Evolutionary conservation across 2,888 invertebrate genomes (phyloP).

Genomic region (Dascillus cervinus): DNA sequence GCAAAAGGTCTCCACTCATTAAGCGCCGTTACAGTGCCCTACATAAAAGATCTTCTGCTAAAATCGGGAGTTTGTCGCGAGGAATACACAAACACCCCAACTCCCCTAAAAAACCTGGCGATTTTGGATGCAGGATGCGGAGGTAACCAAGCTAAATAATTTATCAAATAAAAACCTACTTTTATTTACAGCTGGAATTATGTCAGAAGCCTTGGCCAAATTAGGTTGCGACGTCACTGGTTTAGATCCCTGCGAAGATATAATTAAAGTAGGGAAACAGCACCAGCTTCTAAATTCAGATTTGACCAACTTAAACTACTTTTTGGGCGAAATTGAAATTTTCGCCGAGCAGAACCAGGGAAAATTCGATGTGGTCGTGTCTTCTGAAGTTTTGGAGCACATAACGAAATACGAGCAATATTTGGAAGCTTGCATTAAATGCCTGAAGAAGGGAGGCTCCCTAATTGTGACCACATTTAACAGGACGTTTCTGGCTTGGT

Average conservation of each 20-base stretch:
- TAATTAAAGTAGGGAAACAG: constrained; percentile 58
- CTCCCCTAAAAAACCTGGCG: constrained; percentile 57
- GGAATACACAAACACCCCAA: constrained; percentile 39
- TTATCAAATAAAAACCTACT: no score
- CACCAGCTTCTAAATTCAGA: constrained; percentile 48
- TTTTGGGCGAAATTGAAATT: constrained; percentile 51
- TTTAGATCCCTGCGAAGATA: constrained; percentile 66
- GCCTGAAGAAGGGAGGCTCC: constrained; percentile 59
- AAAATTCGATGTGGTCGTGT: constrained; percentile 73
- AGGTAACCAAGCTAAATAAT: constrained; percentile 45
- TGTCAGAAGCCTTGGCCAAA: constrained; percentile 59
- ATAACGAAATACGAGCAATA: constrained; percentile 66
- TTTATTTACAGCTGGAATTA: constrained; percentile 31
- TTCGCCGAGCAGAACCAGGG: constrained; percentile 35
- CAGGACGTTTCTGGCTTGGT: constrained; percentile 55
- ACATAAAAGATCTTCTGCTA: constrained; percentile 65
- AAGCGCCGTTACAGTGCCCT: constrained; percentile 65
- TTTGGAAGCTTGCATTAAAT: no score
- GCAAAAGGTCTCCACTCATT: constrained; percentile 66
- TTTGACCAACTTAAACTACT: constrained; percentile 45
- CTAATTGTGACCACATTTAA: constrained; percentile 64
- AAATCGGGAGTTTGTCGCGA: constrained; percentile 40
- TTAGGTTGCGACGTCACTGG: constrained; percentile 76
- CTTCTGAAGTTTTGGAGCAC: constrained; percentile 89
- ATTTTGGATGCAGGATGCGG: constrained; percentile 92